Evolutionary conservation across 2,888 invertebrate genomes (phyloP), one percentile per base, ranked within the genome.

Genomic region (Tinea pellionella): DNA sequence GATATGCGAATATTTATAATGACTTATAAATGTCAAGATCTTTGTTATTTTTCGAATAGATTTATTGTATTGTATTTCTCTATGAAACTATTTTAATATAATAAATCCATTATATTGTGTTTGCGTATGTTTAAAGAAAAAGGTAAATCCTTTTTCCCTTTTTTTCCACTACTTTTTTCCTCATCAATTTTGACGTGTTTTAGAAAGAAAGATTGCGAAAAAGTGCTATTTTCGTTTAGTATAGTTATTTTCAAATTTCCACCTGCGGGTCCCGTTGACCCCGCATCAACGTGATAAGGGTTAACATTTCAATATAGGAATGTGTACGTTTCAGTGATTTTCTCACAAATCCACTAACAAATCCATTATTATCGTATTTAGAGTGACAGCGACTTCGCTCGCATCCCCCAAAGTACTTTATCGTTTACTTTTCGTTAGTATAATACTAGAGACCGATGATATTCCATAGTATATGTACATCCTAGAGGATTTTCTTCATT

Each of bases 221-320:
- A 47, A 47, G 15, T 9, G 47, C 15, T 16, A 47, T 47, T 47
- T 47, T 47, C 9, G 47, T 37, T 37, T 16, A 47, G 47, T 16
- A 47, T 8, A 16, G 13, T 47, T 47, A 16, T 47, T 47, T 15
- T 47, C 15, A 47, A 47, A 47, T 47, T 47, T 47, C 47, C 47
- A 47, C 47, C 47, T 47, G 47, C 47, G 47, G 47, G 47, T 47
- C 47, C 16, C 47, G 8, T 16, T 16, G 15, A 15, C 47, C 47
- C 47, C 15, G 47, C 47, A 47, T 47, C 47, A 47, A 47, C 47
- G 13, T 47, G 47, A 47, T 47, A 47, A 47, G 47, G 47, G 47
- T 47, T 47, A 47, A 47, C 47, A 47, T 47, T 47, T 47, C 47
- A 47, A 47, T 47, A 47, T 16, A 47, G 47, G 16, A 47, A 47